These are phyloP conservation scores for Labeo rohita DNA, from an alignment of 2,113 vertebrate species.

Conservation along the genomic window DNA sequence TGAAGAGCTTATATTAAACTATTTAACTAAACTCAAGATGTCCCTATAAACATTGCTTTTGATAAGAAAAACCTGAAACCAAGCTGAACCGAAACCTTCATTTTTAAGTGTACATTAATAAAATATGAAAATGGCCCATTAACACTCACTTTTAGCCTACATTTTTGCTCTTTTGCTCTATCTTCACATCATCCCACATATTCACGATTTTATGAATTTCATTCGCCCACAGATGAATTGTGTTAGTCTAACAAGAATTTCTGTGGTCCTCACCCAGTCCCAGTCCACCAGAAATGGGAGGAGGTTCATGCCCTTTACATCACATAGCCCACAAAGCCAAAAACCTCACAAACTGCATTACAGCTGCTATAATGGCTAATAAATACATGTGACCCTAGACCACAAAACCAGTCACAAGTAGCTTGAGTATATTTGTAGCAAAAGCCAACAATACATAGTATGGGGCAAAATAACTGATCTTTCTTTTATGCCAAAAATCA, in stretches of 20 bases:
- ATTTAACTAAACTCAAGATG: neutral
- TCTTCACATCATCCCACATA: neutral
- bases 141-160: neutral
- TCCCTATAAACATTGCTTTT: neutral
- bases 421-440: too few species aligned
- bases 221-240: neutral
- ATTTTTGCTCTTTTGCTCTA: neutral
- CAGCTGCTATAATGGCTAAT: neutral
- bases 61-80: neutral
- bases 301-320: neutral
- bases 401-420: too few species aligned
- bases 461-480: too few species aligned
- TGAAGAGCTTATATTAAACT: neutral
- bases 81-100: neutral
- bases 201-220: neutral
- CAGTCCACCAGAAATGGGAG: neutral
- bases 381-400: neutral
- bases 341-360: neutral
- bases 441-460: too few species aligned
- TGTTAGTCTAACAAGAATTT: neutral
- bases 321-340: neutral
- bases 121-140: neutral
- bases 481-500: too few species aligned
- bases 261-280: neutral
- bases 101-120: neutral